A percentile compares a stretch with the other conserved stretches of the same genome.
Conservation (phyloP, 2,888 invertebrate species). For the Resseliella maxima region DNA sequence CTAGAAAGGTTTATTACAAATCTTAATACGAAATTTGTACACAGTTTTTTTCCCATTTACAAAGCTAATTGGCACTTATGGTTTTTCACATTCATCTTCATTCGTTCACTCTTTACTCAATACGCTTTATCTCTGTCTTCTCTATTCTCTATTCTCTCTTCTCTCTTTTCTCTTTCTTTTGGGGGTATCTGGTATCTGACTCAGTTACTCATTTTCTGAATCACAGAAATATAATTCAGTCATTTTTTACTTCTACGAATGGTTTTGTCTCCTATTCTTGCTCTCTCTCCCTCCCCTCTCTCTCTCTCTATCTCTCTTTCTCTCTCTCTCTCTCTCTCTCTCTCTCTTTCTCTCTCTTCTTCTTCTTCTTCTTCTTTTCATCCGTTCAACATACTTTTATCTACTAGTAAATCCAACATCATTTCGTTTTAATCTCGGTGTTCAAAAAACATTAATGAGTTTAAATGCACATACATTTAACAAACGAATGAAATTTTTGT, state of each 20-base stretch:
- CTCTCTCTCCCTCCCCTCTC: neutral
- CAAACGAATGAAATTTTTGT: neutral
- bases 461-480: conserved; percentile 2
- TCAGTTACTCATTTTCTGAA: neutral
- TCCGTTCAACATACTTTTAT: neutral
- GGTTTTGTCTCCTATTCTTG: no score
- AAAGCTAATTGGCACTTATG: neutral
- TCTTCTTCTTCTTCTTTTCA: neutral
- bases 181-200: no score
- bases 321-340: neutral
- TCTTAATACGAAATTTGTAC: neutral
- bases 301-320: neutral
- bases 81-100: neutral
- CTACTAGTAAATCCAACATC: neutral
- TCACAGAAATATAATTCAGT: neutral
- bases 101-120: no score
- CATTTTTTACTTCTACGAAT: neutral
- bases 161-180: no score
- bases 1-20: neutral
- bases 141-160: no score
- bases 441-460: neutral
- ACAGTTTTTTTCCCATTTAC: no score
- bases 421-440: neutral
- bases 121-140: no score
- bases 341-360: neutral